Evolutionary conservation across 2,888 invertebrate genomes (phyloP), one percentile per base, ranked within the genome.

Genomic region (Ptilodon capucinus): DNA sequence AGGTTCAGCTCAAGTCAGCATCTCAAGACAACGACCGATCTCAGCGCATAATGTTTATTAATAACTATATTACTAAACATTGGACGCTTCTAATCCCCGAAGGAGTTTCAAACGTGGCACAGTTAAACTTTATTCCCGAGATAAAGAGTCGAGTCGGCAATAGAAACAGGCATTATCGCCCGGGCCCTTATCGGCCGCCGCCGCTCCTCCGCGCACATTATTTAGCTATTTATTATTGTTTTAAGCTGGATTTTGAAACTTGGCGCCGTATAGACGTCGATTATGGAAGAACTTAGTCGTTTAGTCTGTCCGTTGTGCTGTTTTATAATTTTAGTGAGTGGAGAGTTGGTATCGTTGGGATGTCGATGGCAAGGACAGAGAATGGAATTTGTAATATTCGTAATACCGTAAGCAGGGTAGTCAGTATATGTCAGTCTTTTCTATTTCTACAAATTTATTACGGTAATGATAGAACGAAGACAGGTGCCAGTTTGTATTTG

Each of bases 131-230:
- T 57, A 71, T 57, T 58, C 52, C 35, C 40, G 45, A 65, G 70
- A 74, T 74, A 71, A 68, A 67, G 64, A 59, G 57, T 58, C 55
- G 49, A 40, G 48, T 51, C 47, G 49, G 54, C 49, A 49, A 43
- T 53, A 54, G 46, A 42, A 49, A 53, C 46, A 36, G 52, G 56
- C 64, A 69, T 71, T 68, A 71, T 63, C 60, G 41, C 46, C 46
- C 60, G 67, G 67, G 64, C 64, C 44, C 62, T 70, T 76, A 76
- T 74, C 73, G 56, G 60, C 44, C 25, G 42, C 46, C 51, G 53
- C 57, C 67, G 51, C 68, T 30, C 49, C 35, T 17, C 14, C 46
- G 32, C 46, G 54, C 48, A 60, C 55, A 65, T 67, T 64, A 62
- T 57, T 62, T 60, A 58, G 52, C 49, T 64, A 59, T 62, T 65